A percentile compares a stretch with the other conserved stretches of the same genome.
Evolutionary conservation across 1,140 invertebrate genomes (phyloP).

Genomic region (Prorops nasuta): DNA sequence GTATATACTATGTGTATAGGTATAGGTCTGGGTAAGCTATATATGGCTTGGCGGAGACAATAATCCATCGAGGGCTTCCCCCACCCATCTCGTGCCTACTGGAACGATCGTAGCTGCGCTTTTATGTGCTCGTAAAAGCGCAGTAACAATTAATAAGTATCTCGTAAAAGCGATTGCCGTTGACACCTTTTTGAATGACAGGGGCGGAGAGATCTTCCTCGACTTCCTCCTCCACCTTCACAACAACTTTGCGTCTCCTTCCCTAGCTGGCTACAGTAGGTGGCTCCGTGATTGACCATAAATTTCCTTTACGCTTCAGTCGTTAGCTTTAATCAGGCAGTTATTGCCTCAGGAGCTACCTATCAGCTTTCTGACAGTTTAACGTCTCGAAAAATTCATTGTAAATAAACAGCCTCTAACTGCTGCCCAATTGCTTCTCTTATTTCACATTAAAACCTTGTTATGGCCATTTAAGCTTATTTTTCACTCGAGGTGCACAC

Average conservation of each 20-base stretch:
- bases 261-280: constrained; percentile 21
- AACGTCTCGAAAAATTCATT: too few relatives aligned
- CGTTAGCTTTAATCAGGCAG: constrained; percentile 54
- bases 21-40: too few relatives aligned
- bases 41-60: constrained; percentile 32
- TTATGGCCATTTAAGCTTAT: too few relatives aligned
- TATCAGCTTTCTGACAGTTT: constrained; percentile 23
- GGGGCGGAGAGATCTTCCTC: constrained; percentile 37
- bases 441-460: too few relatives aligned
- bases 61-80: constrained; percentile 46
- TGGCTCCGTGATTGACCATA: constrained; percentile 46
- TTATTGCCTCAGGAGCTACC: constrained; percentile 32
- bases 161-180: constrained; percentile 58
- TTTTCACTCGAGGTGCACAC: too few relatives aligned
- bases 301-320: constrained; percentile 48
- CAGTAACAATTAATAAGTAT: constrained; percentile 59
- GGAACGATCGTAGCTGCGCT: constrained; percentile 51
- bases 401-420: too few relatives aligned
- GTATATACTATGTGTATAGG: too few relatives aligned
- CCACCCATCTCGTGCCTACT: constrained; percentile 35
- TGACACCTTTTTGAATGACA: constrained; percentile 58
- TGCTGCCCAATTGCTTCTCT: too few relatives aligned
- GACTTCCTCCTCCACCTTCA: not conserved
- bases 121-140: constrained; percentile 56
- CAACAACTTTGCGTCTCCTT: not conserved